phyloP scores from a whole-genome alignment of 2,888 invertebrate genomes.

The Luperina testacea region DNA sequence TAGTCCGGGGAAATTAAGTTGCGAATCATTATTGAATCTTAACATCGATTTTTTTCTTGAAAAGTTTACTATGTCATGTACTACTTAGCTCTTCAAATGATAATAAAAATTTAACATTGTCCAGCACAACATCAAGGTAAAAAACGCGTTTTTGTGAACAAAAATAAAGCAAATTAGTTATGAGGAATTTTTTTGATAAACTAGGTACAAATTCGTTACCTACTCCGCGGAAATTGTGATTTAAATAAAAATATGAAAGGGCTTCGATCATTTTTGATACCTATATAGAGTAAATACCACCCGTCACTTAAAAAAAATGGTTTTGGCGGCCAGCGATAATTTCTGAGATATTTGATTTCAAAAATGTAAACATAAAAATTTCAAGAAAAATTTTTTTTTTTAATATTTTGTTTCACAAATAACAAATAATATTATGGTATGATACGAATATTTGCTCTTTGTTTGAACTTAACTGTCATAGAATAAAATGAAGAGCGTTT shows the following conservation, averaged over 20 bases:
- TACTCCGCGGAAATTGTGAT: background rate
- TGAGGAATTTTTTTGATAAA: too few relatives aligned
- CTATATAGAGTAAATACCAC: background rate
- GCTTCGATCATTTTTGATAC: background rate
- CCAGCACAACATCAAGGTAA: background rate
- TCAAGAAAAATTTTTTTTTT: too few relatives aligned
- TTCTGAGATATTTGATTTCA: background rate
- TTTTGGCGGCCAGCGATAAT: background rate
- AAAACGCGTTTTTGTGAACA: background rate
- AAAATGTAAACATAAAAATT: too few relatives aligned
- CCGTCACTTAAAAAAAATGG: background rate
- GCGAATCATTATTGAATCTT: background rate
- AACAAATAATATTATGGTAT: background rate
- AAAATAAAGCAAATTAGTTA: background rate
- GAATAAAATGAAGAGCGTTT: background rate
- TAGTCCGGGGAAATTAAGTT: constrained; percentile 2
- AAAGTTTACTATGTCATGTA: background rate
- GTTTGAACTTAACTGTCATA: background rate
- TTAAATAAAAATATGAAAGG: background rate
- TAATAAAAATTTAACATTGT: background rate
- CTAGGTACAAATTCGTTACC: background rate
- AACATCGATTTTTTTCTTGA: background rate
- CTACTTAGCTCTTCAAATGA: background rate
- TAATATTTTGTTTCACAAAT: background rate
- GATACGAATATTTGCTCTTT: background rate